Conservation (phyloP, 1,140 invertebrate species). For the Planococcus citri region DNA sequence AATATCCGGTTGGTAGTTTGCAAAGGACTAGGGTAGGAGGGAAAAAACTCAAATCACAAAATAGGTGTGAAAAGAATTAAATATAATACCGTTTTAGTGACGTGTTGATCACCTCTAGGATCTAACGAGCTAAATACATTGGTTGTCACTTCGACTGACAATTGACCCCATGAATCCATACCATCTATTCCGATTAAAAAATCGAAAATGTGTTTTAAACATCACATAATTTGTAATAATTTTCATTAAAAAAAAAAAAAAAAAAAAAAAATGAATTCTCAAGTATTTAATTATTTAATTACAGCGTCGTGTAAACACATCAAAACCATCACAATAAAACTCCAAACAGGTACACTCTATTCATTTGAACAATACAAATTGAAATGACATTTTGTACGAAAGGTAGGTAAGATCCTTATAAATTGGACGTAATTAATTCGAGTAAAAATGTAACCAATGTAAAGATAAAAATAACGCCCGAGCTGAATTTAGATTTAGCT, state of each 20-base stretch:
- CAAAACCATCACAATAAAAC: too few relatives aligned
- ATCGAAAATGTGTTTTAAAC: background rate
- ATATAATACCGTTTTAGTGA: constrained; percentile 6
- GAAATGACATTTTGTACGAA: background rate
- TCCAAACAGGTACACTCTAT: too few relatives aligned
- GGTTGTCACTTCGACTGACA: constrained; percentile 25
- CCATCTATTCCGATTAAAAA: background rate
- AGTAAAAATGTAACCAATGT: background rate
- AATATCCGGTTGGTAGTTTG: too few relatives aligned
- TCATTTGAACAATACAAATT: background rate
- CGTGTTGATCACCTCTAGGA: constrained; percentile 18
- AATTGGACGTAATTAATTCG: background rate
- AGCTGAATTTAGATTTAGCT: background rate
- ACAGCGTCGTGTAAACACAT: too few relatives aligned
- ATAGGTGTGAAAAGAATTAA: background rate
- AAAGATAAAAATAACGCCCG: background rate
- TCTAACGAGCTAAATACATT: constrained; percentile 17
- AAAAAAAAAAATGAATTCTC: too few relatives aligned
- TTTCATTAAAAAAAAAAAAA: background rate
- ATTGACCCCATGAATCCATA: constrained; percentile 25
- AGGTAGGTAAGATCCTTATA: background rate
- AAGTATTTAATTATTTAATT: too few relatives aligned
- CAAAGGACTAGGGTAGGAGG: too few relatives aligned
- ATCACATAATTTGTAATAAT: background rate
- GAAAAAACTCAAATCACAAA: background rate